Conservation (phyloP, 1,140 invertebrate species). For the Drosophila sp. region DNA sequence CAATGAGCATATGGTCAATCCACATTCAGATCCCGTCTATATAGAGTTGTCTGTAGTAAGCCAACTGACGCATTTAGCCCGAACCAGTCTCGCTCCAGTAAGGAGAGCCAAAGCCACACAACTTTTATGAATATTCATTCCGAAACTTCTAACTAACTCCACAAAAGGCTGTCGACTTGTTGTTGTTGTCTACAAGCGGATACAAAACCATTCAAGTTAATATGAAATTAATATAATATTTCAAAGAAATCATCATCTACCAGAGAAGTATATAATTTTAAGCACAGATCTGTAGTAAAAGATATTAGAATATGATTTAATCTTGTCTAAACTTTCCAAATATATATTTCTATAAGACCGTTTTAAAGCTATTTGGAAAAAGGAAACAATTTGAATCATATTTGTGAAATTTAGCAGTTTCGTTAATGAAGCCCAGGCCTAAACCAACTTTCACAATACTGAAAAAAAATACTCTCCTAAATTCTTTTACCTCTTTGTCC, state of each 20-base stretch:
- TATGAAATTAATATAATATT: background rate
- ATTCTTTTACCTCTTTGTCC: too few species aligned
- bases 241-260: background rate
- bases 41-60: slow-evolving; percentile 1
- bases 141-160: slow-evolving; percentile 8
- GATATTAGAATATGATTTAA: too few species aligned
- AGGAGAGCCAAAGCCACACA: background rate
- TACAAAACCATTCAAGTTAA: background rate
- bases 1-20: background rate
- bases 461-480: too few species aligned
- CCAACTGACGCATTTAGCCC: background rate
- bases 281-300: too few species aligned
- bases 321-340: too few species aligned
- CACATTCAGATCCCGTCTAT: background rate
- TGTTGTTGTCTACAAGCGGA: background rate
- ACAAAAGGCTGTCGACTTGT: background rate
- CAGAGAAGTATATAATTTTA: too few species aligned
- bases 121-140: slow-evolving; percentile 8
- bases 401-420: too few species aligned
- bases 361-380: too few species aligned
- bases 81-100: background rate
- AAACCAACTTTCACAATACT: too few species aligned
- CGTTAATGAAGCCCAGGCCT: too few species aligned
- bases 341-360: too few species aligned
- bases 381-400: too few species aligned